These are phyloP conservation scores for Forbesichthys papilliferus DNA, from an alignment of 2,113 vertebrate species.

Conservation along the genomic window DNA sequence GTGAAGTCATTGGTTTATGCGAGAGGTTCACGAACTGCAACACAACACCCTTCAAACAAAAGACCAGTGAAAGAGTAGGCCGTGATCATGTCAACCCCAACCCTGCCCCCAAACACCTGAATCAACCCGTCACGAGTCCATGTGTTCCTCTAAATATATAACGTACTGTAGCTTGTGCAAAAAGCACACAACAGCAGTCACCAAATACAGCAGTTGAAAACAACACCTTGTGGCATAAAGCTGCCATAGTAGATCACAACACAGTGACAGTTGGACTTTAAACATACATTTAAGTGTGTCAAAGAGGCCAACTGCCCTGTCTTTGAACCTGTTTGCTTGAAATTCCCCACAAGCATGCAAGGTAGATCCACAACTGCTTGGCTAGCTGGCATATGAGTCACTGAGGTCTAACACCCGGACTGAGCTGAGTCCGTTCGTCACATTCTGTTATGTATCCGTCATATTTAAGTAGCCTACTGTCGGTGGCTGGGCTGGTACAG, in stretches of 20 bases:
- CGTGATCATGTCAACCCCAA: conserved; percentile 57
- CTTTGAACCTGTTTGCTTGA: conserved; percentile 74
- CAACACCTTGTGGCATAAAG: conserved; percentile 38
- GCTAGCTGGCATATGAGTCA: conserved; percentile 21
- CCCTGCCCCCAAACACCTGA: conserved; percentile 44
- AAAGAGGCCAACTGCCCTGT: conserved; percentile 13
- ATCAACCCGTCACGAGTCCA: conserved; percentile 43
- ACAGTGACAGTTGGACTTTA: conserved; percentile 34
- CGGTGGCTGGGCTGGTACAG: no score
- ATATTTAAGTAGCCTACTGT: no score
- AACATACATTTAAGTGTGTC: conserved; percentile 37
- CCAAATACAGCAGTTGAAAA: conserved; percentile 23
- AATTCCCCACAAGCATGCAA: conserved; percentile 72
- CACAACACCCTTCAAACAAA: conserved; percentile 55
- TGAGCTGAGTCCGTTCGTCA: no score
- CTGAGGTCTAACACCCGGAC: neutral
- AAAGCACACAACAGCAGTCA: conserved; percentile 41
- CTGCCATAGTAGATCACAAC: neutral
- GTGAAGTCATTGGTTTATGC: conserved; percentile 29
- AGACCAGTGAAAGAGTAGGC: conserved; percentile 56
- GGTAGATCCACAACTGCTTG: conserved; percentile 41
- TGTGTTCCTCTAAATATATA: conserved; percentile 31
- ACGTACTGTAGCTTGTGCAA: conserved; percentile 20
- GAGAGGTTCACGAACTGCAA: conserved; percentile 47
- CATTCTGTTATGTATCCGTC: no score